Percentiles rank a stretch among this genome's conserved stretches.
Conservation (phyloP, 2,888 invertebrate genomes). For the Rhabditoides inermis region DNA sequence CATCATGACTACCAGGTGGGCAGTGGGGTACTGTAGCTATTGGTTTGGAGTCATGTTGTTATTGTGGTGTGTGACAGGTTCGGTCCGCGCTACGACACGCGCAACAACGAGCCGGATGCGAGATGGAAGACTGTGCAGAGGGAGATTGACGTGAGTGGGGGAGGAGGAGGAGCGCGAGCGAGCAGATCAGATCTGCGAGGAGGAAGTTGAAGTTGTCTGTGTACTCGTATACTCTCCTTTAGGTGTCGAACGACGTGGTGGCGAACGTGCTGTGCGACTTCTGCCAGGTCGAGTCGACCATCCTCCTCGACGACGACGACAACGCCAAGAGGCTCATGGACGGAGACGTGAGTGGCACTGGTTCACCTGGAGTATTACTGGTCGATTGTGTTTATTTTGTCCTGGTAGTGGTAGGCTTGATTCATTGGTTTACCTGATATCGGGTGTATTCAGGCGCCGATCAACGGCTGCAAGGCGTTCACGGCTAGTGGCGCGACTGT, state of each 20-base stretch:
- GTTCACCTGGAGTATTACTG: too few species aligned
- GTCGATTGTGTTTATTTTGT: conserved; percentile 4
- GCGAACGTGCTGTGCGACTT: conserved; percentile 34
- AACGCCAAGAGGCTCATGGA: conserved; percentile 35
- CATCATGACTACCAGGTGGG: too few species aligned
- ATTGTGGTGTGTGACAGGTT: too few species aligned
- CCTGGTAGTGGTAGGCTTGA: too few species aligned
- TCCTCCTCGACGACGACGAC: conserved; percentile 30
- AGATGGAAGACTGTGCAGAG: not conserved
- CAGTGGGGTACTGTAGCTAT: too few species aligned
- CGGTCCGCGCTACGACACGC: too few species aligned
- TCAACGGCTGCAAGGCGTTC: conserved; percentile 16
- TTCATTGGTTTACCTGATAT: too few species aligned
- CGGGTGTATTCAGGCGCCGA: conserved; percentile 21
- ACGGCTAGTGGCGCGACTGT: conserved; percentile 19
- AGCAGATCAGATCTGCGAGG: too few species aligned
- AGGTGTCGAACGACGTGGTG: conserved; percentile 3
- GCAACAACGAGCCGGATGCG: not conserved
- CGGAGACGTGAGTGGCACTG: conserved; percentile 18
- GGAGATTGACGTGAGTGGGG: not conserved
- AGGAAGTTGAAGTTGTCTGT: too few species aligned
- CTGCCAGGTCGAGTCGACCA: conserved; percentile 20
- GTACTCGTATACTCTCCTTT: too few species aligned
- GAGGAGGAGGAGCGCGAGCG: not conserved
- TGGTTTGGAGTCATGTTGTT: too few species aligned